Evolutionary conservation across 2,797 vertebrate species (phyloP).

Genomic region (Anguilla marmorata): DNA sequence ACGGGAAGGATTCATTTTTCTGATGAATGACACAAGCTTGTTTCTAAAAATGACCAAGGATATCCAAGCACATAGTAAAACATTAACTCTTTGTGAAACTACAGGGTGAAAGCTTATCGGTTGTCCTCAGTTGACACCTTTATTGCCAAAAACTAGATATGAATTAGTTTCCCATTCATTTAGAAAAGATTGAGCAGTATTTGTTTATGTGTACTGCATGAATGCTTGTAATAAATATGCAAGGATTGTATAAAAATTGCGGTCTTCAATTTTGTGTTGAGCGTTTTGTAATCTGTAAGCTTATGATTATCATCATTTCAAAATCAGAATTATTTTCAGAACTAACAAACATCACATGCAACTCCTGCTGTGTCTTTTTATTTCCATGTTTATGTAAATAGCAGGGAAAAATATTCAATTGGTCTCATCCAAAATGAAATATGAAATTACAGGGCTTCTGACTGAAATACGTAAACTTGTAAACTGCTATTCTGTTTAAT

Average conservation of each 20-base stretch:
- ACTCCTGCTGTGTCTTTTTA: constrained; percentile 9
- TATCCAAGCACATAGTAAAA: not conserved
- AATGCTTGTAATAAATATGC: not conserved
- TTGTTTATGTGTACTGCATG: not conserved
- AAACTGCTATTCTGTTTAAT: not conserved
- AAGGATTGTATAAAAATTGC: not conserved
- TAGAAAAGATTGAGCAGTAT: not conserved
- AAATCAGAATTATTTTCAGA: constrained; percentile 5
- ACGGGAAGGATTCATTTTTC: not conserved
- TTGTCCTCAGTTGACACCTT: not conserved
- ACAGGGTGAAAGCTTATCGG: not conserved
- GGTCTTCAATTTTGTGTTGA: not conserved
- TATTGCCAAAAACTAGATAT: not conserved
- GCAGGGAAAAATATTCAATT: constrained; percentile 8
- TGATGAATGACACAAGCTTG: not conserved
- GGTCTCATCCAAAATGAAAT: not conserved
- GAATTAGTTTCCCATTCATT: not conserved
- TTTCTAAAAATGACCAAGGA: not conserved
- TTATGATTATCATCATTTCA: constrained; percentile 6
- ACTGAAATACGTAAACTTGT: not conserved
- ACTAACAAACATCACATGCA: not conserved
- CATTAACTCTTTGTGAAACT: not conserved
- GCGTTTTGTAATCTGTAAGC: not conserved
- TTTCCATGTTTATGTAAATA: constrained; percentile 11
- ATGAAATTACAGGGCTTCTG: constrained; percentile 6